These are phyloP conservation scores for Myanophis thanlyinensis DNA, from an alignment of 2,113 vertebrate species.

Conservation along the genomic window DNA sequence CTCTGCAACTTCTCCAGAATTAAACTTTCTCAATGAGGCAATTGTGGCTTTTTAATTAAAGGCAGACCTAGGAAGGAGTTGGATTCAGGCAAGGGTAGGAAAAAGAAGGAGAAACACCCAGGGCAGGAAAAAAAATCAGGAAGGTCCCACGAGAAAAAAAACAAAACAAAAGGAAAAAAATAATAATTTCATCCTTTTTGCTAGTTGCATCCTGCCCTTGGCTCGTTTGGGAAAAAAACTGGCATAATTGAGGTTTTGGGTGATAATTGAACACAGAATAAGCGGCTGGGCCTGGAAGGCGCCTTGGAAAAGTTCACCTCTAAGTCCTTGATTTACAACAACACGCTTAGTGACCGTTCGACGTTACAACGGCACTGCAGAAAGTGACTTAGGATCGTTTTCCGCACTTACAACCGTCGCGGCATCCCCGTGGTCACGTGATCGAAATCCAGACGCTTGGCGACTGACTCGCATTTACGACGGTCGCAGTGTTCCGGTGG, in stretches of 20 bases:
- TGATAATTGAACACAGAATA: background rate
- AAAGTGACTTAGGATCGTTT: no score
- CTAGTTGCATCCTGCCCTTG: slow-evolving; percentile 5
- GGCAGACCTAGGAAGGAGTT: background rate
- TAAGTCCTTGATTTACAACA: background rate
- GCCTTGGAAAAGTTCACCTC: background rate
- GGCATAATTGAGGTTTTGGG: background rate
- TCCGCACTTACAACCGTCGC: no score
- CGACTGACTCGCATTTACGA: no score
- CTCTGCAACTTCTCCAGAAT: slow-evolving; percentile 57
- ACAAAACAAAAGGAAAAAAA: slow-evolving; percentile 10
- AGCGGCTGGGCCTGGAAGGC: background rate
- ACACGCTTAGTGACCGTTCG: no score
- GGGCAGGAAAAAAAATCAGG: slow-evolving; percentile 31
- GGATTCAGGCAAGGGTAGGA: slow-evolving; percentile 45
- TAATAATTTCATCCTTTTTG: slow-evolving; percentile 22
- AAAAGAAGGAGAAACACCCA: slow-evolving; percentile 37
- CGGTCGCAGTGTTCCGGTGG: no score
- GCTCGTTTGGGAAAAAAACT: background rate
- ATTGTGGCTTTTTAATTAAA: slow-evolving; percentile 66
- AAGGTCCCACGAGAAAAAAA: background rate
- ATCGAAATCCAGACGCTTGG: no score
- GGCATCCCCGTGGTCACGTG: no score
- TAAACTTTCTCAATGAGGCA: slow-evolving; percentile 54
- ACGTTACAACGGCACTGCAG: no score